Percentiles rank a stretch among this genome's conserved stretches.
Conservation (phyloP, 2,888 invertebrate genomes). For the Plebejus argus region DNA sequence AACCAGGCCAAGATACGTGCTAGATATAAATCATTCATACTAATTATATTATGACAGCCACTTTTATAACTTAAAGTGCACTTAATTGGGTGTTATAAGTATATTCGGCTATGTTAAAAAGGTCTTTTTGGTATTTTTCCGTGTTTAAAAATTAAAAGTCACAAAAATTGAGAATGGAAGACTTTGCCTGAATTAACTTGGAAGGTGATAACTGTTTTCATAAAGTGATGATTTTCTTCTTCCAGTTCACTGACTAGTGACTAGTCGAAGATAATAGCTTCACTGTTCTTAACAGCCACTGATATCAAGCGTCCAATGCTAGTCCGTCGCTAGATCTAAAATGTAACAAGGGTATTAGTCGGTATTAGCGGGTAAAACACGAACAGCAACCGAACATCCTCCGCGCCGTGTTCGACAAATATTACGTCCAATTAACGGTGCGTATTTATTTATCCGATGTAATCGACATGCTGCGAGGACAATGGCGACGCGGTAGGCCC, state of each 20-base stretch:
- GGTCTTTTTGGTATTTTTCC: not conserved
- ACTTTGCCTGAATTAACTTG: not conserved
- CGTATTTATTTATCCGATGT: slow-evolving; percentile 31
- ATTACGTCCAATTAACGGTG: slow-evolving; percentile 28
- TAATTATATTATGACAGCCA: slow-evolving; percentile 1
- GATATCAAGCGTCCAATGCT: not conserved
- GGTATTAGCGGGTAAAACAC: not conserved
- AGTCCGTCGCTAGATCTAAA: not conserved
- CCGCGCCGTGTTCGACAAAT: slow-evolving; percentile 24
- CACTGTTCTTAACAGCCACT: not conserved
- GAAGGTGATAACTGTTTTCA: not conserved
- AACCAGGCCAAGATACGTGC: slow-evolving; percentile 15
- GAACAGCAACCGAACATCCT: not conserved
- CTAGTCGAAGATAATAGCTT: not conserved
- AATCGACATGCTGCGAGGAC: slow-evolving; percentile 32
- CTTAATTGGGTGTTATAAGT: not conserved
- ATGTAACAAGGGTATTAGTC: not conserved
- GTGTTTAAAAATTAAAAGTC: not conserved
- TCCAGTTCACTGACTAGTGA: not conserved
- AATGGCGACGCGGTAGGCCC: slow-evolving; percentile 33
- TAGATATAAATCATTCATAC: slow-evolving; percentile 15
- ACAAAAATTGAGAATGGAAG: too few relatives aligned
- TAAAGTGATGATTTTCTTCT: not conserved
- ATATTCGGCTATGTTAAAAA: not conserved
- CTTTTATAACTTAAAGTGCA: not conserved